Evolutionary conservation across 2,888 invertebrate species (phyloP), one percentile per base, ranked within the genome.

Genomic region (Lysandra bellargus): DNA sequence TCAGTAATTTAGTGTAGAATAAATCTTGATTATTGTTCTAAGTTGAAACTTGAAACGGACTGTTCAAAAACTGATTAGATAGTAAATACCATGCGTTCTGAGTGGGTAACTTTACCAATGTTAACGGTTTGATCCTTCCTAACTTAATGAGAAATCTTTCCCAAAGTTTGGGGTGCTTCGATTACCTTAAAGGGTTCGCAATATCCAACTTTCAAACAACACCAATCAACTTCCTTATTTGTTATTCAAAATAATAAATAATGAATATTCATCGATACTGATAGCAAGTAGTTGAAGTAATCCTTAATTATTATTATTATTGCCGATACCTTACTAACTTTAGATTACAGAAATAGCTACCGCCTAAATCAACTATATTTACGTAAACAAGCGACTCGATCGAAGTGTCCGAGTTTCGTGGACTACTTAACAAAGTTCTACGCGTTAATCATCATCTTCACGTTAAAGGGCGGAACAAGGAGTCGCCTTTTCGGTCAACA

Each of bases 131-230:
- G 40, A 75, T 30, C 49, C 12, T 17, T 17, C 57, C 37, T 57
- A 77, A 57, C 57, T 40, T 14, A 61, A 78, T 60, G 60, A 40
- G 23, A 53, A 76, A 76, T 76, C n/a, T 61, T 78, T 78, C 23
- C 9, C 61, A 61, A 78, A 78, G 61, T 78, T 78, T 78, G 2
- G 9, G 53, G 33, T 49, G 4, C 30, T 12, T 3, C 23, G 30
- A 64, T 64, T 64, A 64, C 64, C 64, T 30, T 64, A 64, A 64
- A 64, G 64, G 64, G 30, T 64, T 4, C 60, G n/a, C n/a, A n/a
- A 60, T n/a, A 6, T 2, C 9, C 7, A 64, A 64, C 64, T 64
- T 64, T 64, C 23, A 64, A 64, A 64, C 64, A 64, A 64, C 30
- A 30, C 30, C 9, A 23, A 64, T 64, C 30, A 64, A 64, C 64